These are phyloP conservation scores for Hyphantria cunea DNA, from an alignment of 1,140 invertebrate species.

Conservation along the genomic window DNA sequence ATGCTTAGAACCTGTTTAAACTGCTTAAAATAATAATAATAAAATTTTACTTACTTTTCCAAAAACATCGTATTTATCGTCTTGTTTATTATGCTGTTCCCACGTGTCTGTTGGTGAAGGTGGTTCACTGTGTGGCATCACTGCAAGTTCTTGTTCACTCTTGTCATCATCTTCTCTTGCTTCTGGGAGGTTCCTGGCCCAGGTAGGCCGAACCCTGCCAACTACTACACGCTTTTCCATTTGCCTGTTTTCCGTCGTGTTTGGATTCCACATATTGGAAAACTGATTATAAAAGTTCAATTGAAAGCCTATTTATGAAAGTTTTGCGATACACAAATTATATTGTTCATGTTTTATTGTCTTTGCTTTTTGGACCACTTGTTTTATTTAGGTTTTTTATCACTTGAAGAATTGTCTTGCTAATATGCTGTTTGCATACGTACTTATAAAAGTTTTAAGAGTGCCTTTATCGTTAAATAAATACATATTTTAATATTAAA, in stretches of 20 bases:
- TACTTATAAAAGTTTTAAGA: too few species aligned
- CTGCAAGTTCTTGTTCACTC: slow-evolving; percentile 55
- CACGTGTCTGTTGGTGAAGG: slow-evolving; percentile 62
- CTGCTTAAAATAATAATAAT: not conserved
- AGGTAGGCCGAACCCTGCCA: slow-evolving; percentile 71
- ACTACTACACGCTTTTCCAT: slow-evolving; percentile 73
- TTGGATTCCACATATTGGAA: slow-evolving; percentile 69
- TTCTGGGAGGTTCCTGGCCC: slow-evolving; percentile 71
- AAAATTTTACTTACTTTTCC: slow-evolving; percentile 74
- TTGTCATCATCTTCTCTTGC: slow-evolving; percentile 67
- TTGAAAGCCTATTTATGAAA: not conserved
- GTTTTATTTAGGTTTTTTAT: too few species aligned
- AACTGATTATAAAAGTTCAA: too few species aligned
- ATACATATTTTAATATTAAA: too few species aligned
- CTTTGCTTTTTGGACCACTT: too few species aligned
- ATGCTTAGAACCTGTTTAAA: too few species aligned
- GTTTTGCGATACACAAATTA: not conserved
- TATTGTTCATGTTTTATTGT: not conserved
- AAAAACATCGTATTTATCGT: slow-evolving; percentile 81
- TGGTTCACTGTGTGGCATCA: slow-evolving; percentile 70
- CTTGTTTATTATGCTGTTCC: slow-evolving; percentile 65
- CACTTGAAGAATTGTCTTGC: too few species aligned
- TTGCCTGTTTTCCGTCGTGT: slow-evolving; percentile 54
- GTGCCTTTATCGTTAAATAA: too few species aligned
- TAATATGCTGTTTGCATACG: too few species aligned